A percentile compares a stretch with the other conserved stretches of the same genome.
These are phyloP conservation scores for Echinometra lucunter DNA, from an alignment of 53 echinoderm and acorn worm genomes.

Conservation along the genomic window DNA sequence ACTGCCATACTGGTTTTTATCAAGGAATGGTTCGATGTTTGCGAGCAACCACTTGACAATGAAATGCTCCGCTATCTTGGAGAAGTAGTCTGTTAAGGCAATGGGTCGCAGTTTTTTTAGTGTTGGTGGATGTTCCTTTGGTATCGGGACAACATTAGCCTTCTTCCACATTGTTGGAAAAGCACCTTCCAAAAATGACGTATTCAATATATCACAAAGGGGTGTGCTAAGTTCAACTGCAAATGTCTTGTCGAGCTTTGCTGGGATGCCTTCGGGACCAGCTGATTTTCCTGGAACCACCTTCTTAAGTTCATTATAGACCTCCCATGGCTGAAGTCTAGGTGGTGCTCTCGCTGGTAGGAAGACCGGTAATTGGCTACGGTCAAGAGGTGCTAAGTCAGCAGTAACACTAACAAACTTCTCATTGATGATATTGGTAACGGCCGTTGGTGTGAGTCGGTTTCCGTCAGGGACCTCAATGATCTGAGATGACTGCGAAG, in stretches of 20 bases:
- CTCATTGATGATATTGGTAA: too few species aligned
- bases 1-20: constrained; percentile 54
- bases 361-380: too few species aligned
- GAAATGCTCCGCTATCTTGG: constrained; percentile 43
- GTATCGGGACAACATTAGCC: constrained; percentile 42
- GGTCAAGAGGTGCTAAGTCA: too few species aligned
- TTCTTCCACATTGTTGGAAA: constrained; percentile 49
- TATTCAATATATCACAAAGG: constrained; percentile 33
- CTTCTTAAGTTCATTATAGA: constrained; percentile 7
- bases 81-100: constrained; percentile 54
- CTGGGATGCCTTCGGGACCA: constrained; percentile 24
- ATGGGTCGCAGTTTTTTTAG: constrained; percentile 50
- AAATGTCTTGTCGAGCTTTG: constrained; percentile 12
- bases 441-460: too few species aligned
- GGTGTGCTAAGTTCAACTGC: constrained; percentile 46
- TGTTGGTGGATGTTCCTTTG: constrained; percentile 40
- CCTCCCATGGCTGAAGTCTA: constrained; percentile 44
- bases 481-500: too few species aligned
- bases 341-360: constrained; percentile 4
- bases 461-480: too few species aligned
- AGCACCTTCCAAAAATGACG: background rate
- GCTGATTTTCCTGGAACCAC: background rate
- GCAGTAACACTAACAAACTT: too few species aligned
- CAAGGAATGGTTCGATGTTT: background rate
- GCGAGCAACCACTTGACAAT: background rate